These are phyloP conservation scores for Megamerina dolium DNA, from an alignment of 2,888 invertebrate species.

Conservation along the genomic window DNA sequence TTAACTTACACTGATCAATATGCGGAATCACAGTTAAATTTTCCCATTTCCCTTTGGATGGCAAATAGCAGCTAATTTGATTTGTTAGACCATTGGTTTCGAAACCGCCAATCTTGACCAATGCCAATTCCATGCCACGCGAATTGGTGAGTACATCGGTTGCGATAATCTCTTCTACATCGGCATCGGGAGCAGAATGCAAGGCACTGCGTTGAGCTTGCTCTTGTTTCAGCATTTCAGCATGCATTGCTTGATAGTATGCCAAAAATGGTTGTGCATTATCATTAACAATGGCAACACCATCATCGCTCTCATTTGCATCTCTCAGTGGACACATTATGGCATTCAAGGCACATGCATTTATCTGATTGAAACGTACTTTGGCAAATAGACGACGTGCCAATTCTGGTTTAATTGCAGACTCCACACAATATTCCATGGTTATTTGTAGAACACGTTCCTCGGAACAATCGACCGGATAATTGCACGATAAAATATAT, in stretches of 20 bases:
- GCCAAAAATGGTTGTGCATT: not conserved
- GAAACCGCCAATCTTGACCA: conserved; percentile 67
- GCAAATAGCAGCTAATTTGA: conserved; percentile 61
- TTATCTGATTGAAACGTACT: conserved; percentile 36
- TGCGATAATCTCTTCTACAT: conserved; percentile 19
- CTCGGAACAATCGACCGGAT: conserved; percentile 64
- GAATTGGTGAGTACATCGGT: conserved; percentile 53
- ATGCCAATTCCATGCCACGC: conserved; percentile 62
- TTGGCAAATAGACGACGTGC: conserved; percentile 29
- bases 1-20: conserved; percentile 61
- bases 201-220: conserved; percentile 9
- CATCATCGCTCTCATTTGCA: conserved; percentile 10
- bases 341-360: conserved; percentile 18
- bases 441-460: conserved; percentile 56
- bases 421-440: conserved; percentile 53
- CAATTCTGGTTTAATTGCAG: conserved; percentile 23
- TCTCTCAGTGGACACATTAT: not conserved
- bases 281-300: conserved; percentile 1
- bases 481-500: conserved; percentile 58
- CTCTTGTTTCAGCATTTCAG: conserved; percentile 23
- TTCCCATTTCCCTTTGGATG: conserved; percentile 57
- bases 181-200: conserved; percentile 5
- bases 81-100: conserved; percentile 62
- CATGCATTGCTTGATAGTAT: conserved; percentile 14
- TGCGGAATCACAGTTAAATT: conserved; percentile 65